Percentiles rank a stretch among this genome's conserved stretches.
Evolutionary conservation across 2,888 invertebrate genomes (phyloP).

Genomic region (Philonicus albiceps): DNA sequence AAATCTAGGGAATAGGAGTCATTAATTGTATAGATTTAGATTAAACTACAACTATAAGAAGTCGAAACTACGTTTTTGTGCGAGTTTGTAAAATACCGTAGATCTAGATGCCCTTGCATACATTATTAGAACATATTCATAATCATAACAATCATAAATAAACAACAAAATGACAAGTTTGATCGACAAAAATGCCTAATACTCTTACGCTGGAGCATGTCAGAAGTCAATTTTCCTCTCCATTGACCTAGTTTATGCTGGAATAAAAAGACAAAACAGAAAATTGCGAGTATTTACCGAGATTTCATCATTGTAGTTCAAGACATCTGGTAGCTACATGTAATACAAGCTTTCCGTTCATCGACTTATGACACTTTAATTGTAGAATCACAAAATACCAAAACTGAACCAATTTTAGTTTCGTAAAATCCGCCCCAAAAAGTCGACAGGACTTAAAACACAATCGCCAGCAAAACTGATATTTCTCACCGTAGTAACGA

Average conservation of each 20-base stretch:
- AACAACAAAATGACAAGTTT: background rate
- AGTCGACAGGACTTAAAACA: background rate
- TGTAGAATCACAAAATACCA: constrained; percentile 16
- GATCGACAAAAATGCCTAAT: background rate
- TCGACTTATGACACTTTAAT: constrained; percentile 4
- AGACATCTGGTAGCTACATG: constrained; percentile 70
- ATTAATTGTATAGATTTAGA: too few relatives aligned
- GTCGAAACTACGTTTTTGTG: too few relatives aligned
- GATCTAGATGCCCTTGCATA: too few relatives aligned
- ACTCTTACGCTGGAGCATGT: background rate
- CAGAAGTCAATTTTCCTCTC: background rate
- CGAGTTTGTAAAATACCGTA: too few relatives aligned
- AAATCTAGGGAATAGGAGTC: too few relatives aligned
- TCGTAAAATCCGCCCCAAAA: background rate
- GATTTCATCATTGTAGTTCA: constrained; percentile 70
- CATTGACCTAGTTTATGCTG: background rate
- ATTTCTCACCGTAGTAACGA: background rate
- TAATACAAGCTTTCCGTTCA: constrained; percentile 63
- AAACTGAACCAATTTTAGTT: background rate
- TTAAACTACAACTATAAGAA: too few relatives aligned
- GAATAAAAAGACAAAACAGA: background rate
- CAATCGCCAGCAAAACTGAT: background rate
- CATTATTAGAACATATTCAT: too few relatives aligned
- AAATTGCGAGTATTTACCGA: constrained; percentile 63
- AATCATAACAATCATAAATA: too few relatives aligned